A percentile compares a stretch with the other conserved stretches of the same genome.
Conservation (phyloP, 2,888 invertebrate species). For the Melikaiella ostensackeni region DNA sequence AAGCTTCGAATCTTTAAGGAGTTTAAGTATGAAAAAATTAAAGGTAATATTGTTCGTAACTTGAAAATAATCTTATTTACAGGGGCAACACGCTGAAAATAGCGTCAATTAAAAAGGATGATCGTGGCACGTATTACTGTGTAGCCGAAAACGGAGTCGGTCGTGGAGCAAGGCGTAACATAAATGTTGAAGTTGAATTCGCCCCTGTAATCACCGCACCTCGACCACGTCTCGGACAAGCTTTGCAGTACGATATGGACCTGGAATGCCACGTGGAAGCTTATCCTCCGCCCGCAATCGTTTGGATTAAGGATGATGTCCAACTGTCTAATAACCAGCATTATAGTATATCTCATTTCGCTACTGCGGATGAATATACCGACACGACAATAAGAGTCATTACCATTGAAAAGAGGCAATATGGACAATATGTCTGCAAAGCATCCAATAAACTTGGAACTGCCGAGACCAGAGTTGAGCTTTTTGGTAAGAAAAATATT, state of each 20-base stretch:
- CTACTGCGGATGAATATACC: constrained; percentile 94
- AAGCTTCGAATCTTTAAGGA: background rate
- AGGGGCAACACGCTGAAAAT: constrained; percentile 91
- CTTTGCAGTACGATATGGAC: constrained; percentile 95
- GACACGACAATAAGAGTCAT: constrained; percentile 93
- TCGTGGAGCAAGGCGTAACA: constrained; percentile 89
- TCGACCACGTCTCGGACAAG: constrained; percentile 90
- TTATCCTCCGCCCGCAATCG: constrained; percentile 94
- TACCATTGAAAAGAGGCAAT: constrained; percentile 94
- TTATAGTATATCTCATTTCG: constrained; percentile 93
- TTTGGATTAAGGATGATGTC: constrained; percentile 92
- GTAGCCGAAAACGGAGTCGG: constrained; percentile 95
- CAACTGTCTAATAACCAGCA: constrained; percentile 93
- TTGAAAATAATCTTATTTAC: constrained; percentile 57
- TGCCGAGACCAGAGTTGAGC: constrained; percentile 87
- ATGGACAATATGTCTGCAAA: constrained; percentile 90
- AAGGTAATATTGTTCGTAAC: background rate
- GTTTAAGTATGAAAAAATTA: background rate
- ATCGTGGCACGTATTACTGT: constrained; percentile 95
- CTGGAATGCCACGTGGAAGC: constrained; percentile 96
- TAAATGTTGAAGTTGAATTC: constrained; percentile 94
- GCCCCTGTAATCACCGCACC: constrained; percentile 90
- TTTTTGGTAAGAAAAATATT: constrained; percentile 84
- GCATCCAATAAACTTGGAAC: constrained; percentile 93
- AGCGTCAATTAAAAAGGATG: constrained; percentile 88